Evolutionary conservation across 1,140 invertebrate genomes (phyloP).

Genomic region (Macrobrachium rosenbergii): DNA sequence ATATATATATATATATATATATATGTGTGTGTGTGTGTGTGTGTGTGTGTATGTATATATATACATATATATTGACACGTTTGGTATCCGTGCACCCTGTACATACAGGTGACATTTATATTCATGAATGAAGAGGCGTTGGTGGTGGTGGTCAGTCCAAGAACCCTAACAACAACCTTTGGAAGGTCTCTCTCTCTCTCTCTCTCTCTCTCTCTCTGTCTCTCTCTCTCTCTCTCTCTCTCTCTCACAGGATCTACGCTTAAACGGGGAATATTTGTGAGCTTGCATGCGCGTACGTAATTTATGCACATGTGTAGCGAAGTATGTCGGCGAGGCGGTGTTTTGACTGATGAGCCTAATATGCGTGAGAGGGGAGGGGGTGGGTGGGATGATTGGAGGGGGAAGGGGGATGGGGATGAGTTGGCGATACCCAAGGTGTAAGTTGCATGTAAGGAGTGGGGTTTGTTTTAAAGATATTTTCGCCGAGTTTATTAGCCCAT

Average conservation of each 20-base stretch:
- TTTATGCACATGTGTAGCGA: conserved; percentile 22
- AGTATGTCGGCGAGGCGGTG: conserved; percentile 13
- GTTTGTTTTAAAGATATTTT: no score
- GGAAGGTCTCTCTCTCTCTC: no score
- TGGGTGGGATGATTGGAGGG: no score
- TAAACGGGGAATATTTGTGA: conserved; percentile 8
- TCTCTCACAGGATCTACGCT: not conserved
- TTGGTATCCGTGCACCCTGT: not conserved
- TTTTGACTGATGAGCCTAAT: conserved; percentile 8
- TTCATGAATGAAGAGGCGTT: not conserved
- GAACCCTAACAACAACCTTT: no score
- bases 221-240: not conserved
- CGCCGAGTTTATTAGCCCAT: no score
- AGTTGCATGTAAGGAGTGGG: no score
- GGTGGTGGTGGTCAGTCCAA: no score
- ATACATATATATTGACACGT: not conserved
- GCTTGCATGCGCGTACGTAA: conserved; percentile 24
- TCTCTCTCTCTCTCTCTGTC: no score
- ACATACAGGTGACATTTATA: not conserved
- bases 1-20: no score
- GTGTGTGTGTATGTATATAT: no score
- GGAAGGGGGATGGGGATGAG: not conserved
- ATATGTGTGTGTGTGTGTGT: no score
- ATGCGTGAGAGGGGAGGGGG: not conserved
- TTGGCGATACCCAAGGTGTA: no score